phyloP scores from a whole-genome alignment of 2,113 vertebrate genomes.

The Todiramphus saurophagus region DNA sequence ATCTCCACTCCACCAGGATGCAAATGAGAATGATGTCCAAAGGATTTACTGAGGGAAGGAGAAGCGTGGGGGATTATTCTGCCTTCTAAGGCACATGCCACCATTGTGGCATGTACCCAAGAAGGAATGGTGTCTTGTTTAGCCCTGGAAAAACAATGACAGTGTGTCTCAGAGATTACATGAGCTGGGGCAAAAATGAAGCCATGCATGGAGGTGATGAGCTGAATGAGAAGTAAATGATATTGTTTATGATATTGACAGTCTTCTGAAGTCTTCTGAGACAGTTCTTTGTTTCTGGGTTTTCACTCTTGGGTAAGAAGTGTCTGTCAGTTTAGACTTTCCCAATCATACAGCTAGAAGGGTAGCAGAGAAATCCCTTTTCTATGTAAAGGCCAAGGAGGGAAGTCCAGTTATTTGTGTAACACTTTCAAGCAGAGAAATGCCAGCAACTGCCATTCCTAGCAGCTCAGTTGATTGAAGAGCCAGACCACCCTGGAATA shows the following conservation, averaged over 20 bases:
- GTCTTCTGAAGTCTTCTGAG: not conserved
- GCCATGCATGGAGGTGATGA: not conserved
- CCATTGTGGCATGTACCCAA: not conserved
- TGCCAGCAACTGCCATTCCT: not conserved
- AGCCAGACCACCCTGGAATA: not conserved
- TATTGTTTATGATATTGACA: not conserved
- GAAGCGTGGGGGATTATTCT: accelerated
- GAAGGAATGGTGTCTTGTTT: not conserved
- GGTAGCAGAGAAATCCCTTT: not conserved
- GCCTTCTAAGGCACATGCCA: not conserved
- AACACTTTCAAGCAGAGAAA: not conserved
- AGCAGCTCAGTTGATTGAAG: not conserved
- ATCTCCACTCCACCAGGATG: not conserved
- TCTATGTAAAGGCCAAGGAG: not conserved
- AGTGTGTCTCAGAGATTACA: not conserved
- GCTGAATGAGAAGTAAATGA: not conserved
- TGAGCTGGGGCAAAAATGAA: not conserved
- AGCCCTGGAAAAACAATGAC: not conserved
- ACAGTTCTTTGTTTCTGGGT: not conserved
- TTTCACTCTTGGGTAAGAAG: not conserved
- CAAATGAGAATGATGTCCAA: not conserved
- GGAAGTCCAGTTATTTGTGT: not conserved
- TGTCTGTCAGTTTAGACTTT: not conserved
- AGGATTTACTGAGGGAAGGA: not conserved
- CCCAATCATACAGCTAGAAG: not conserved